Evolutionary conservation across 2,797 vertebrate species (phyloP), one percentile per base, ranked within the genome.

Genomic region (Gobio occitaniae): DNA sequence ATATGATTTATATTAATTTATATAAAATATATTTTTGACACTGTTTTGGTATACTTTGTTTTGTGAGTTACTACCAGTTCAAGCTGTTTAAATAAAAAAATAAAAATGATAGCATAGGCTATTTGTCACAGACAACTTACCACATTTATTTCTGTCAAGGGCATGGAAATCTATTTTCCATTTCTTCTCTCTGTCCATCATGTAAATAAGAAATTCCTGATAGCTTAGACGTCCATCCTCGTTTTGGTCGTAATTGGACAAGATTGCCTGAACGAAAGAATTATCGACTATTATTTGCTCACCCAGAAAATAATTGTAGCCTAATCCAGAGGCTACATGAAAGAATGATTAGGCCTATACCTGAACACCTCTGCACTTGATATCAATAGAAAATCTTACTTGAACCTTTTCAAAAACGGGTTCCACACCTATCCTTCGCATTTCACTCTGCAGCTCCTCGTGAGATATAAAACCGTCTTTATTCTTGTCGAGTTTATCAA

Each of bases 131-230:
- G 38, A 25, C 8, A 68, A 90, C 93, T 95, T 90, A 96, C 94
- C 95, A 77, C 94, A 92, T 2, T 95, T 93, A 89, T 95, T 94
- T 90, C 92, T 95, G 90, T 96, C 95, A 90, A 96, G 90, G 78
- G 94, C 89, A 76, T 95, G 87, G 81, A 96, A 96, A 88, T 95
- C 71, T 36, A 96, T 95, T 88, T 94, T 95, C 95, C 95, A 96
- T 87, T 93, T 95, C 89, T 25, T 94, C 88, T 96, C 95, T 85
- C 92, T 93, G 91, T 95, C 94, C 92, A 87, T 94, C 93, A 96
- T 93, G 88, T 96, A 96, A 69, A 83, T 71, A 78, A 95, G 92
- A 80, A 96, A 96, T 88, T 96, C 95, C 17, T 90, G 77, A 87
- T 95, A 95, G 91, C 94, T 93, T 88, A 96, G 85, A 61, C 90